A percentile compares a stretch with the other conserved stretches of the same genome.
Evolutionary conservation across 2,113 vertebrate species (phyloP).

Genomic region (Hylia prasina): DNA sequence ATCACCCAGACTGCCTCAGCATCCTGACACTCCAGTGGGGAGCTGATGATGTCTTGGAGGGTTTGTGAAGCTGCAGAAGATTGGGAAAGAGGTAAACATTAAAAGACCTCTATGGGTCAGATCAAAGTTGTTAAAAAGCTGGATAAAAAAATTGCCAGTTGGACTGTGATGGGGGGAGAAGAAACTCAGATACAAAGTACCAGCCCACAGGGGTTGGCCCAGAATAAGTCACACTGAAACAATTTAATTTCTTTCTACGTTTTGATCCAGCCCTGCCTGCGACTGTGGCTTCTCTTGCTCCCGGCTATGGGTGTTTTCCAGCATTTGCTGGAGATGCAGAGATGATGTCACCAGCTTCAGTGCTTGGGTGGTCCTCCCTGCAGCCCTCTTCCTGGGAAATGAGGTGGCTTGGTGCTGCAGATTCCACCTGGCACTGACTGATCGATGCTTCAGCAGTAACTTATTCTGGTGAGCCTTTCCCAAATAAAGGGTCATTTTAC

Average conservation of each 20-base stretch:
- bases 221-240: background rate
- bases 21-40: background rate
- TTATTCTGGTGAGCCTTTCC: background rate
- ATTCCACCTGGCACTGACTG: background rate
- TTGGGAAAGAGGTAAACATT: background rate
- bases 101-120: background rate
- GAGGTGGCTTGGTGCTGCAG: background rate
- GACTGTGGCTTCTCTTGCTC: background rate
- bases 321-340: background rate
- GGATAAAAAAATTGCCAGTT: background rate
- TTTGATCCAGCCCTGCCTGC: background rate
- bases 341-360: background rate
- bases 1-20: background rate
- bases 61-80: background rate
- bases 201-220: background rate
- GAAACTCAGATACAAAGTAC: background rate
- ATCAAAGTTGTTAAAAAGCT: background rate
- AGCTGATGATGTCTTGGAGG: background rate
- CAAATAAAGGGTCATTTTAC: background rate
- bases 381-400: background rate
- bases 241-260: background rate
- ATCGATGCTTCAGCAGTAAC: background rate
- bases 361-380: background rate
- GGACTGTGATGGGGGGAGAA: background rate
- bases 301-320: background rate